These are phyloP conservation scores for Pemphredon lugubris DNA, from an alignment of 2,888 invertebrate species.

Conservation along the genomic window DNA sequence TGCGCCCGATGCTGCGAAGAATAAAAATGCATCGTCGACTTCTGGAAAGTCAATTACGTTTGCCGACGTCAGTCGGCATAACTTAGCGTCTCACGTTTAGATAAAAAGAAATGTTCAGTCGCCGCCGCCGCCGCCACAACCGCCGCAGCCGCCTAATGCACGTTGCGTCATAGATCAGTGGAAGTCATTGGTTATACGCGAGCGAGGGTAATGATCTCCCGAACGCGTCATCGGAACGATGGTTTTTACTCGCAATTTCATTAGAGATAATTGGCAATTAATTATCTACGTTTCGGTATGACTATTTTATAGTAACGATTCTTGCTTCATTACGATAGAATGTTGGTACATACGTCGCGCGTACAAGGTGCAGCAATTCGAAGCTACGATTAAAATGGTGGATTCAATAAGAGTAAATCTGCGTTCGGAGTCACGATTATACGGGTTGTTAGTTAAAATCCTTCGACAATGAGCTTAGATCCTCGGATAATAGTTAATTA, in stretches of 20 bases:
- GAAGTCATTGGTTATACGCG: background rate
- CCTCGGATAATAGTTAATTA: too few species aligned
- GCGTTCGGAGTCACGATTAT: too few species aligned
- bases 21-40: conserved; percentile 17
- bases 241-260: conserved; percentile 7
- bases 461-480: too few species aligned
- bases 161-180: conserved; percentile 4
- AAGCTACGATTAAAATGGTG: too few species aligned
- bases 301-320: conserved; percentile 4
- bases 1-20: conserved; percentile 6
- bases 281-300: conserved; percentile 22
- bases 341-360: too few species aligned
- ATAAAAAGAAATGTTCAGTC: too few species aligned
- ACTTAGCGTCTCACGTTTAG: background rate
- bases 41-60: conserved; percentile 34
- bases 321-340: background rate
- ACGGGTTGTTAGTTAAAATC: too few species aligned
- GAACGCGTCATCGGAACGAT: background rate
- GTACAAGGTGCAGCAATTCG: too few species aligned
- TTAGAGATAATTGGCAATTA: conserved; percentile 33
- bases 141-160: background rate
- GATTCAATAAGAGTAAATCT: too few species aligned
- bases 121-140: too few species aligned
- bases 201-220: conserved; percentile 1
- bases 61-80: conserved; percentile 7